Conservation (phyloP, 2,113 vertebrate genomes). For the Pelvicachromis taeniatus region DNA sequence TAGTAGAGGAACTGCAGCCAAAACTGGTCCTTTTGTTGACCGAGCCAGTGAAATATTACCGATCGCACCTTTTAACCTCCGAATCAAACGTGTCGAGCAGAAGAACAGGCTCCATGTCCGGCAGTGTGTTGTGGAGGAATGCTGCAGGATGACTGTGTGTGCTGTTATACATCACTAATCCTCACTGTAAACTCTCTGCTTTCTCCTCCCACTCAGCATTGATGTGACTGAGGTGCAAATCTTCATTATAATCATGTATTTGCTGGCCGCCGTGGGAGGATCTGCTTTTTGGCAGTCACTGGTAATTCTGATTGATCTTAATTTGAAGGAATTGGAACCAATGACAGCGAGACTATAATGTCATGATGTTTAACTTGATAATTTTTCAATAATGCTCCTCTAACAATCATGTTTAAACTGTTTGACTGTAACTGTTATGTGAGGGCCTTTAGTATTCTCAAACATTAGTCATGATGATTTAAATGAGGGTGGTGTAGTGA, state of each 20-base stretch:
- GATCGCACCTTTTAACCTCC: background rate
- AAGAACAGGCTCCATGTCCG: background rate
- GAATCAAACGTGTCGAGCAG: background rate
- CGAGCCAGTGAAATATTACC: background rate
- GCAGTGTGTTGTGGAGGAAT: constrained; percentile 8
- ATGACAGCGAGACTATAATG: background rate
- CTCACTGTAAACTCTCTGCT: constrained; percentile 70
- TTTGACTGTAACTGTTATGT: background rate
- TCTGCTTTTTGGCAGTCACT: constrained; percentile 95
- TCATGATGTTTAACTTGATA: background rate
- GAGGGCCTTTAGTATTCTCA: background rate
- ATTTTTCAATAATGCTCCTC: background rate
- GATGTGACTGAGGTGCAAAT: constrained; percentile 99
- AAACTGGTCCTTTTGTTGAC: background rate
- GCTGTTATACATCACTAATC: constrained; percentile 62
- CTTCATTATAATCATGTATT: constrained; percentile 99
- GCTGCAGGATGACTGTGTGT: background rate
- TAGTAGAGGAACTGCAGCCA: background rate
- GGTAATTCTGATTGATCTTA: constrained; percentile 77
- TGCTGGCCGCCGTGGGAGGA: constrained; percentile 98
- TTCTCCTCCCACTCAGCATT: constrained; percentile 88
- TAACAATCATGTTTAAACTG: background rate
- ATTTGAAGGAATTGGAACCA: background rate
- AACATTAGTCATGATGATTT: constrained; percentile 5
- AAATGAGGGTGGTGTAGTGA: background rate